Conservation (phyloP, 2,113 vertebrate species). For the Mesoclemmys tuberculata region DNA sequence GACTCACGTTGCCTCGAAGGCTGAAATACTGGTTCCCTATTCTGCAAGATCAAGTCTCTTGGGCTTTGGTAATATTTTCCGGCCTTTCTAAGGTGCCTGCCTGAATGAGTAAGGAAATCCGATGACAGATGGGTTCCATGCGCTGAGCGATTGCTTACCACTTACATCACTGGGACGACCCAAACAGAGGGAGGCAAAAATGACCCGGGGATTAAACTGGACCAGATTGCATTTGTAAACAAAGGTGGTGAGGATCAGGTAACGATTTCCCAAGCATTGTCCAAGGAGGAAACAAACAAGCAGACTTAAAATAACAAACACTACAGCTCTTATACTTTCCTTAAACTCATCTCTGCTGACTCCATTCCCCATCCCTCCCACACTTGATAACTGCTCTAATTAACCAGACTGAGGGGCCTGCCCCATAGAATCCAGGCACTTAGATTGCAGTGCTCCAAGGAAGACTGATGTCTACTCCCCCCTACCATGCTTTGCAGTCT, state of each 20-base stretch:
- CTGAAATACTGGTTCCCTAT: constrained; percentile 70
- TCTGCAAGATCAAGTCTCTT: constrained; percentile 50
- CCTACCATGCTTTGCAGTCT: background rate
- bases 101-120: constrained; percentile 71
- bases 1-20: background rate
- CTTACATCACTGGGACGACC: constrained; percentile 72
- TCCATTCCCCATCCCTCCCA: background rate
- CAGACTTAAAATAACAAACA: constrained; percentile 40
- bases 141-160: constrained; percentile 68
- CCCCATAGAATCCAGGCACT: background rate
- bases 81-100: constrained; percentile 74
- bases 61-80: constrained; percentile 73
- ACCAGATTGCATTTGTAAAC: constrained; percentile 62
- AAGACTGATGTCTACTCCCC: too few relatives aligned
- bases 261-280: constrained; percentile 69
- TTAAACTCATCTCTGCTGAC: background rate
- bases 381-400: background rate
- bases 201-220: constrained; percentile 70
- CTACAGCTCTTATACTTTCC: background rate
- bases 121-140: constrained; percentile 61
- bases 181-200: constrained; percentile 71
- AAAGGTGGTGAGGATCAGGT: constrained; percentile 74
- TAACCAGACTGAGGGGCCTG: background rate
- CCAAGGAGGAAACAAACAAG: constrained; percentile 45
- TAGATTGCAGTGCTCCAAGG: background rate